Conservation (phyloP, 37 sponge, comb jelly and placozoan species). For the Cliona cf. orientalis region DNA sequence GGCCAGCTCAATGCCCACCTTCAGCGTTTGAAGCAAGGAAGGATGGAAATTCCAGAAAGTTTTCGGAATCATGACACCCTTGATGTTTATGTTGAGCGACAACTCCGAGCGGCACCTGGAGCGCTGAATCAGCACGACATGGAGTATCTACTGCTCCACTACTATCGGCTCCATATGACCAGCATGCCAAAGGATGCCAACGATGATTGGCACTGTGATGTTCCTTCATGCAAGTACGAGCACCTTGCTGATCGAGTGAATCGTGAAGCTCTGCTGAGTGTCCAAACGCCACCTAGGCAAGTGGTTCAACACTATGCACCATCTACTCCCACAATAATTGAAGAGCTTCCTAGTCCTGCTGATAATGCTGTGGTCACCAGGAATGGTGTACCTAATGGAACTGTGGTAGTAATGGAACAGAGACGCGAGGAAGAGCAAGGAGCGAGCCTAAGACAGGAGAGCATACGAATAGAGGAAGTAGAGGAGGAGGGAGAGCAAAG, state of each 20-base stretch:
- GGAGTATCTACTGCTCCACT: background rate
- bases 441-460: no score
- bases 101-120: background rate
- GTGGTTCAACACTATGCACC: background rate
- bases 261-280: no score
- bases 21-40: conserved; percentile 7
- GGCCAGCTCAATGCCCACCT: conserved; percentile 2
- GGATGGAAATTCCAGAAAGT: background rate
- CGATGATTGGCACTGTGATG: background rate
- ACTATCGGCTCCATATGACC: background rate
- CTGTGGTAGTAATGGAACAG: no score
- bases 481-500: no score
- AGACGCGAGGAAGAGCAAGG: no score
- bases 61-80: conserved; percentile 19
- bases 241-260: background rate
- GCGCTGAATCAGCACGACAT: background rate
- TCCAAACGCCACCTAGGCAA: no score
- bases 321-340: no score
- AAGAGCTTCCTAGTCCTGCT: no score
- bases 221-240: background rate
- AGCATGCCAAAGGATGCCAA: background rate
- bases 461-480: no score
- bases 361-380: no score
- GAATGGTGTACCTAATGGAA: no score
- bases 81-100: background rate